Base-by-base conservation (phyloP, 1,140 invertebrate genomes). In the Zaprionus ghesquierei region DNA sequence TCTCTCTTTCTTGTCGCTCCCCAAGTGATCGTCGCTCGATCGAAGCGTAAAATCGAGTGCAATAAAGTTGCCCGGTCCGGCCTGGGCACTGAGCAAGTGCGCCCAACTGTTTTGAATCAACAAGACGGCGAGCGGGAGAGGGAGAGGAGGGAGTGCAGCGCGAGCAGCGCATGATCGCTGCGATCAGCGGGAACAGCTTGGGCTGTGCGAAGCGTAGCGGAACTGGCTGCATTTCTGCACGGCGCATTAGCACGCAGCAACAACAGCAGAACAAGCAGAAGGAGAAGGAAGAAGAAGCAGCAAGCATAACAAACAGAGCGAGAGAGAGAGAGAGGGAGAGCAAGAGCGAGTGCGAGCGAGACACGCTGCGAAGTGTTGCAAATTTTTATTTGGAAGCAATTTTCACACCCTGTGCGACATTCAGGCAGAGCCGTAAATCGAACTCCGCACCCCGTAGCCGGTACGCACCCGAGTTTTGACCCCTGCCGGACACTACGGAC, bases 301-400 rank as follows among this genome's bases (percentile, higher is more conserved):
- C 46, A 56, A 75, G 55, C 56, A 66, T 41, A 76, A 79, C 66
- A 73, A 68, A 73, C 70, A 77, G 63, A 60, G 35, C 58, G 56
- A 46, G 22, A 41, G 35, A 35, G 18, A 22, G 55, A 25, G 10
- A 23, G 1, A 29, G 35, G 12, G 56, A 29, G 65, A 66, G 44
- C n/a, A n/a, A 22, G 44, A 22, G 18, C 0, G 44, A 22, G 20
- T 20, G 72, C 9, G 15, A n/a, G n/a, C 6, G 18, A 60, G 58
- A 31, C 22, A 38, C 35, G 50, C 13, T 6, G 75, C 62, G 58
- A 53, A 78, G 82, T 86, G 84, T 89, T 84, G 84, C 84, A 89
- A 89, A 89, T 89, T 89, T 89, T 89, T 89, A 89, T 89, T 89
- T 89, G 85, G 84, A 89, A 89, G 85, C 85, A 89, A 89, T 89